Conservation (phyloP, 1,140 invertebrate genomes). For the Trachymyrmex septentrionalis region DNA sequence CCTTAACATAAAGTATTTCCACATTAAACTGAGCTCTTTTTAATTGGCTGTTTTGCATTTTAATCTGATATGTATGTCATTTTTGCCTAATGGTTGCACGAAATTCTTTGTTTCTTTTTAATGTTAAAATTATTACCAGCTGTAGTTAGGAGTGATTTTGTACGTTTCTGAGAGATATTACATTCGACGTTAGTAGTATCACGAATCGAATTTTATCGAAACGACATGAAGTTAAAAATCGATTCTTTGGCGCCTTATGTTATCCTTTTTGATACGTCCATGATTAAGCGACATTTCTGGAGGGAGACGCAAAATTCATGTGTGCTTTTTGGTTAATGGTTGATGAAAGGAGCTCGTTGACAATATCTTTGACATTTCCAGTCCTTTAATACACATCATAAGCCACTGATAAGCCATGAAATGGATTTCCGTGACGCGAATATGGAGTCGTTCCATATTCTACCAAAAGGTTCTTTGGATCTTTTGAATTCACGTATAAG, state of each 20-base stretch:
- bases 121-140: not conserved
- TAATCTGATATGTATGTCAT: not conserved
- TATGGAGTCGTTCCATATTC: slow-evolving; percentile 13
- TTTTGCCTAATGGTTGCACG: slow-evolving; percentile 24
- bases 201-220: slow-evolving; percentile 30
- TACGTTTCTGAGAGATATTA: slow-evolving; percentile 28
- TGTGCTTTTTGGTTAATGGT: slow-evolving; percentile 82
- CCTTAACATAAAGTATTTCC: not conserved
- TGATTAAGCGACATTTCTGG: slow-evolving; percentile 31
- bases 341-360: slow-evolving; percentile 80
- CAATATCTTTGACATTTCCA: slow-evolving; percentile 81
- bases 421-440: slow-evolving; percentile 45
- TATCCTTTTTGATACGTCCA: slow-evolving; percentile 20
- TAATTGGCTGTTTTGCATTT: not conserved
- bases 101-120: not conserved
- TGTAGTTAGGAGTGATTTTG: not conserved
- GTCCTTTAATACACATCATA: slow-evolving; percentile 83
- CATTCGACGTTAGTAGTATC: slow-evolving; percentile 1
- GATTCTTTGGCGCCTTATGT: not conserved
- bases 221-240: slow-evolving; percentile 44
- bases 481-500: not conserved
- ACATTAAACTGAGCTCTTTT: not conserved
- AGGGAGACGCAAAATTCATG: slow-evolving; percentile 77
- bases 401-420: slow-evolving; percentile 79
- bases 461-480: not conserved